Evolutionary conservation across 35 echinoderm and acorn worm species (phyloP), one percentile per base, ranked within the genome.

Genomic region (Anneissia japonica): DNA sequence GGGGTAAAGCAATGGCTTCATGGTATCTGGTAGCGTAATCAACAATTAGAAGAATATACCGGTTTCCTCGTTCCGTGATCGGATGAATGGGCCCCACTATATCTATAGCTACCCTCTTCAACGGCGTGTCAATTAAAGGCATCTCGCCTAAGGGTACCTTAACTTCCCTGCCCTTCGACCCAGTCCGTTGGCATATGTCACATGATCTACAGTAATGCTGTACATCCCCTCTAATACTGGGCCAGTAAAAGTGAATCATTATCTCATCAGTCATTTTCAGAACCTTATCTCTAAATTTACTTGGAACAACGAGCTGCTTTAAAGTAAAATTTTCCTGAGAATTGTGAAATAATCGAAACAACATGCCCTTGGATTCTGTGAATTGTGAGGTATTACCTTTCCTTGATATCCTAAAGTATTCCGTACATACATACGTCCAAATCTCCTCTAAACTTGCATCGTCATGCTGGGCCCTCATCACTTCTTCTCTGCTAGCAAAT

Each of bases 31-130:
- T 96, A 0, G 86, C 86, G 35, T 82, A 86, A 77, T 89, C 86
- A 32, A 85, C 86, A 21, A 92, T 3, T 19, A 84, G 89, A 0
- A 92, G 32, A 19, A 97, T 92, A 72, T 97, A 92, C 33, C 82
- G 38, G 34, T 89, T 88, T 3, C 86, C 86, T 0, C 83, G 11
- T 6, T 91, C 82, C 26, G 93, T 84, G 21, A 89, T 32, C 1
- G 94, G 86, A 35, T 74, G 6, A 32, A 92, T 33, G 3, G 94
- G 93, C n/a, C 90, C 94, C 4, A 92, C 74, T 4, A 97, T 78
- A 75, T 97, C 83, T 21, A 96, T 79, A 6, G 89, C 93, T 0
- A 96, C 78, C 72, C 90, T 19, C 11, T 74, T 46, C 9, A 96
- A 92, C 21, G 76, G 88, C 0, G 80, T 87, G 30, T 86, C 94